A percentile compares a stretch with the other conserved stretches of the same genome.
These are phyloP conservation scores for Stegana nigrithorax DNA, from an alignment of 2,888 invertebrate species.

Conservation along the genomic window DNA sequence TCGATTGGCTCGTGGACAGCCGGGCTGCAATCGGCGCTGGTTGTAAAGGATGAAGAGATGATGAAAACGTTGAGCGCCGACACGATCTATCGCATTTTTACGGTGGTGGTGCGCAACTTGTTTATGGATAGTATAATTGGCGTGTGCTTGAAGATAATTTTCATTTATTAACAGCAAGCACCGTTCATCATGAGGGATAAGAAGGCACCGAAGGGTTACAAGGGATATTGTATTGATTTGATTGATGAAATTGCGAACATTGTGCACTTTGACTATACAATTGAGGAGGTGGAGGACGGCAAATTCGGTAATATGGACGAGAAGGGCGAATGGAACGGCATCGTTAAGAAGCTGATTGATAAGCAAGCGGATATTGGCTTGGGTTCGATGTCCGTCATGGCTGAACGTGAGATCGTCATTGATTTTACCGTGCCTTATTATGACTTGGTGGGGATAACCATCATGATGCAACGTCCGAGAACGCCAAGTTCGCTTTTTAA, in stretches of 20 bases:
- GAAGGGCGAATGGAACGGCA: conserved; percentile 86
- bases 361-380: conserved; percentile 94
- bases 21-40: conserved; percentile 76
- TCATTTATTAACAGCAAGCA: conserved; percentile 75
- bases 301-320: conserved; percentile 92
- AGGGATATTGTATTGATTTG: conserved; percentile 95
- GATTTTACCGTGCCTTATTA: conserved; percentile 99
- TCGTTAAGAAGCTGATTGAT: conserved; percentile 83
- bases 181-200: conserved; percentile 84
- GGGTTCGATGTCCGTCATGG: conserved; percentile 96
- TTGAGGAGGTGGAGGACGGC: conserved; percentile 82
- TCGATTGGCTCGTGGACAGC: conserved; percentile 83
- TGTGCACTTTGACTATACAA: conserved; percentile 91
- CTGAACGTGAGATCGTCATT: conserved; percentile 94
- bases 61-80: conserved; percentile 83
- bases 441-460: conserved; percentile 96
- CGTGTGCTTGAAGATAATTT: not conserved
- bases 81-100: conserved; percentile 87
- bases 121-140: not conserved
- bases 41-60: conserved; percentile 74
- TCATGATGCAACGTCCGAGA: conserved; percentile 91
- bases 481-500: conserved; percentile 94
- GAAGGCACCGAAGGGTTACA: conserved; percentile 75
- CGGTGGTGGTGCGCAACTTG: conserved; percentile 77
- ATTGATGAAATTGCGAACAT: conserved; percentile 87